Evolutionary conservation across 2,797 vertebrate species (phyloP), one percentile per base, ranked within the genome.

Genomic region (Propithecus deckenii): DNA sequence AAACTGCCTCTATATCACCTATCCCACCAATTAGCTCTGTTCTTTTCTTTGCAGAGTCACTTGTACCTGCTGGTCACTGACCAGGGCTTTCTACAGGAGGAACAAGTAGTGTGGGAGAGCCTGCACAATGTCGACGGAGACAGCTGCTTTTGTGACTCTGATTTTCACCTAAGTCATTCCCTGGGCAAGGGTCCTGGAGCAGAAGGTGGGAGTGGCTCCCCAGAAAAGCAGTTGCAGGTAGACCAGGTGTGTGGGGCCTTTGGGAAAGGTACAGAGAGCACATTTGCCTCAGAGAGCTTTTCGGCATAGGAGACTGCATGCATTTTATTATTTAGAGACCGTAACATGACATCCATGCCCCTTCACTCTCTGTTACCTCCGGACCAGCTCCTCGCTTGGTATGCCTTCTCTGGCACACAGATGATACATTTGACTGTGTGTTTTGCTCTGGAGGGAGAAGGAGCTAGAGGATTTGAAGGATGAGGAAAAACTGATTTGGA

Each of bases 61-160:
- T 98, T 99, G 57, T 99, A 99, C 98, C 98, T 99, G 84, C 98
- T 99, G 98, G 99, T 99, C 98, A 99, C 99, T 0, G 99, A 99
- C 97, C 99, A 99, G 98, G 99, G 99, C 81, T 98, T 99, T 99
- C 99, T 99, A 61, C 99, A 99, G 96, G 99, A 99, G 98, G 99
- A 99, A 93, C 89, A 97, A 1, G 91, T 99, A 97, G 99, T 99
- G 14, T 99, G 99, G 99, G 99, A 99, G 97, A 99, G 99, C 87
- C 99, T 99, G 5, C 99, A 99, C 95, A 99, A 99, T 0, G 99
- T 99, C 28, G 99, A 99, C 0, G 99, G 99, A 0, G 99, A 99
- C 93, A 99, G 99, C 48, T 99, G 99, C 98, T 99, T 99, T 97
- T 99, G 99, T 0, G 99, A 99, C 98, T 98, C 99, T 0, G 98